Percentiles rank a stretch among this genome's conserved stretches.
Conservation (phyloP, 2,797 vertebrate genomes). For the Sarcoramphus papa region DNA sequence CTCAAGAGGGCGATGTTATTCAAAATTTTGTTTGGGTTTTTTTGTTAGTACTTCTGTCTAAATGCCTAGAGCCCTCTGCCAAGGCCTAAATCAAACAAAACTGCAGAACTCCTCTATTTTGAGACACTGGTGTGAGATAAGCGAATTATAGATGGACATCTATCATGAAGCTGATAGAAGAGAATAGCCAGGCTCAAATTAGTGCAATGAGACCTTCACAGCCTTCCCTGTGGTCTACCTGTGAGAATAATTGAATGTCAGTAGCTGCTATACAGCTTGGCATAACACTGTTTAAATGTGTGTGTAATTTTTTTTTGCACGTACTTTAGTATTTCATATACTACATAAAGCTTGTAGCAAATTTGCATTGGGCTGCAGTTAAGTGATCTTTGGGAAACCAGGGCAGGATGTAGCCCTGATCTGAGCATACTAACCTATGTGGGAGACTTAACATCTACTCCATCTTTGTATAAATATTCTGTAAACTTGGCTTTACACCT, state of each 20-base stretch:
- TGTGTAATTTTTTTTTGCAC: not conserved
- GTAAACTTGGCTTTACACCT: not conserved
- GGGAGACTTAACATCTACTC: not conserved
- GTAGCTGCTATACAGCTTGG: not conserved
- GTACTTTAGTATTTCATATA: not conserved
- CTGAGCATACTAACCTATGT: not conserved
- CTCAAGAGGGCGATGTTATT: slow-evolving; percentile 24
- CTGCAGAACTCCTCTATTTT: not conserved
- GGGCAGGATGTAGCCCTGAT: not conserved
- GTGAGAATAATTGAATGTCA: not conserved
- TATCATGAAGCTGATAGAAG: not conserved
- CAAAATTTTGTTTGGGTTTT: not conserved
- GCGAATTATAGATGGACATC: not conserved
- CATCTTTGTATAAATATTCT: not conserved
- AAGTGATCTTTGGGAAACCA: not conserved
- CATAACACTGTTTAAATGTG: not conserved
- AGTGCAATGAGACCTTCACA: not conserved
- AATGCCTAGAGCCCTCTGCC: not conserved
- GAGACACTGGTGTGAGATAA: not conserved
- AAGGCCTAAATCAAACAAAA: not conserved
- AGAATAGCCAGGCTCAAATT: not conserved
- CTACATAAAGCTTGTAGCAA: not conserved
- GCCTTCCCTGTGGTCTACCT: not conserved
- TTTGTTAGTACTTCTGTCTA: not conserved
- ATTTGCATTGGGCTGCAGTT: not conserved